phyloP scores from a whole-genome alignment of 2,888 invertebrate genomes.

The Ormyrus rosae region DNA sequence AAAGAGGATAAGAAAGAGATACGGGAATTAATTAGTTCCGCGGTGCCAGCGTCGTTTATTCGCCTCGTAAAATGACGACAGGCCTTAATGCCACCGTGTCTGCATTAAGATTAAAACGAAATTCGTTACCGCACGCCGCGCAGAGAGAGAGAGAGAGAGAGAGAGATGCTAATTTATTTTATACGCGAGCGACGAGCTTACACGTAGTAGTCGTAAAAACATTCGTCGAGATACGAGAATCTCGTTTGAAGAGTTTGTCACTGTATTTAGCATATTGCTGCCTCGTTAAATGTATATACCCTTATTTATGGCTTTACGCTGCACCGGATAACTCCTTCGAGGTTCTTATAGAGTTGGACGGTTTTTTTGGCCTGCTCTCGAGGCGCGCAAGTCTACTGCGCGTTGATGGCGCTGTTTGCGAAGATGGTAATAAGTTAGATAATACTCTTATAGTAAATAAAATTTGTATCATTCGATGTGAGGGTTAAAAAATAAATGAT shows the following conservation, averaged over 20 bases:
- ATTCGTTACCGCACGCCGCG: slow-evolving; percentile 49
- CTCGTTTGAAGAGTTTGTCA: slow-evolving; percentile 33
- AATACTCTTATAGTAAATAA: too few species aligned
- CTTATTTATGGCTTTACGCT: slow-evolving; percentile 34
- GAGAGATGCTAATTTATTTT: slow-evolving; percentile 57
- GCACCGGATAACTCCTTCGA: slow-evolving; percentile 9
- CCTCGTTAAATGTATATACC: slow-evolving; percentile 13
- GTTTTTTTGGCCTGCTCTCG: background rate
- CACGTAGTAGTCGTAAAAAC: slow-evolving; percentile 29
- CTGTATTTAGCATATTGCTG: slow-evolving; percentile 21
- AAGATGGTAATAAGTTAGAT: too few species aligned
- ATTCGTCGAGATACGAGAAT: slow-evolving; percentile 30
- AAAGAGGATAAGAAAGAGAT: background rate
- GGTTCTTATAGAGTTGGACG: background rate
- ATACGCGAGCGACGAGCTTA: slow-evolving; percentile 18
- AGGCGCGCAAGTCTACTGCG: too few species aligned
- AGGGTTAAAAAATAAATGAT: too few species aligned
- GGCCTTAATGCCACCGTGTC: slow-evolving; percentile 29
- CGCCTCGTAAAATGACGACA: slow-evolving; percentile 41
- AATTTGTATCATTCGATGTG: too few species aligned
- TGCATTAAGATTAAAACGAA: slow-evolving; percentile 44
- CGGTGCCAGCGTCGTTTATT: slow-evolving; percentile 53
- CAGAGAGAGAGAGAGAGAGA: slow-evolving; percentile 16
- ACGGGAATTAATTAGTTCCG: slow-evolving; percentile 54
- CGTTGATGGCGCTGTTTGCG: too few species aligned